Percentiles rank a stretch among this genome's conserved stretches.
Evolutionary conservation across 2,797 vertebrate species (phyloP).

Genomic region (Lithobates pipiens): DNA sequence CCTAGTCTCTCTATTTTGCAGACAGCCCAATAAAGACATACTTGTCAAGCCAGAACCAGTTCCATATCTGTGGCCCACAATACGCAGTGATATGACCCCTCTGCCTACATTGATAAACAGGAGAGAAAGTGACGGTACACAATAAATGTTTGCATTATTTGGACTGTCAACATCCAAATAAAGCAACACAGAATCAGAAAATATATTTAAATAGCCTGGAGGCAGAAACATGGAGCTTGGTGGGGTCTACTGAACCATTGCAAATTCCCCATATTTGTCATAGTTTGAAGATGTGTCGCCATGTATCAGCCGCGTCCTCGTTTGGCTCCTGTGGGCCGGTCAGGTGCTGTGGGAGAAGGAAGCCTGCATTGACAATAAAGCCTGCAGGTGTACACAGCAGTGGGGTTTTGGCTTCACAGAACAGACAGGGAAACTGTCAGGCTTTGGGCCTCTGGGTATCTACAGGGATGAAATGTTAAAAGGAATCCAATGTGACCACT

Average conservation of each 20-base stretch:
- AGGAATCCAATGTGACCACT: neutral
- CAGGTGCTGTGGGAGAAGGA: neutral
- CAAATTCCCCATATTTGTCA: slow-evolving; percentile 15
- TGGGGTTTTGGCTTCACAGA: neutral
- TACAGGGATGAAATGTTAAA: neutral
- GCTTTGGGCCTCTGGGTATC: too few relatives aligned
- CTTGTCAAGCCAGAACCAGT: neutral
- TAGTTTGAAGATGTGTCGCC: neutral
- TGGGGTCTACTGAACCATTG: slow-evolving; percentile 3
- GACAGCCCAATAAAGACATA: too few relatives aligned
- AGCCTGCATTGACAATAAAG: neutral
- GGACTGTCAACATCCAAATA: neutral
- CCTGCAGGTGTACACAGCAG: neutral
- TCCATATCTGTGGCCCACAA: neutral
- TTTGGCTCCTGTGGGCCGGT: neutral
- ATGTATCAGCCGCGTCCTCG: neutral
- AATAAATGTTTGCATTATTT: neutral
- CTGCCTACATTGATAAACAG: neutral
- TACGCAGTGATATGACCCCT: neutral
- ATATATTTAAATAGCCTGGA: slow-evolving; percentile 36
- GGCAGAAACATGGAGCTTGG: neutral
- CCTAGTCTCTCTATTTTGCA: too few relatives aligned
- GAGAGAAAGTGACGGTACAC: neutral
- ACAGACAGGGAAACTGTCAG: neutral
- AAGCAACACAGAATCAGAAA: neutral